phyloP scores from a whole-genome alignment of 2,888 invertebrate genomes.

The Tachina grossa region DNA sequence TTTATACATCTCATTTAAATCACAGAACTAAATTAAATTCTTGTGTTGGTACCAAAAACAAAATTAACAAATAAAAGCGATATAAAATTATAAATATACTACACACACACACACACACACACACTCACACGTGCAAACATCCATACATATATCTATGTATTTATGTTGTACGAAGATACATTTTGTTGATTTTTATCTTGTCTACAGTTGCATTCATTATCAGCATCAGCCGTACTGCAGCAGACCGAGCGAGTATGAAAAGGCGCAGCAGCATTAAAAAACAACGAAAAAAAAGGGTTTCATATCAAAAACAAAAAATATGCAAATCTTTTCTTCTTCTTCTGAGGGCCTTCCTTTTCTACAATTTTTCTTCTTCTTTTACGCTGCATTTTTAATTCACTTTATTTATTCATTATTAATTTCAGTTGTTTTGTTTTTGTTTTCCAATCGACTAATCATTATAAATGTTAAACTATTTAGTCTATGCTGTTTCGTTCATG shows the following conservation, averaged over 20 bases:
- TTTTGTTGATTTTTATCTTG: constrained; percentile 66
- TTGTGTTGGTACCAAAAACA: constrained; percentile 22
- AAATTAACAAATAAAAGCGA: not conserved
- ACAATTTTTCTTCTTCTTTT: not conserved
- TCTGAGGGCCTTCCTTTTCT: not conserved
- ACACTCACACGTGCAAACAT: not conserved
- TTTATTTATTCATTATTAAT: constrained; percentile 54
- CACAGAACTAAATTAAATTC: constrained; percentile 58
- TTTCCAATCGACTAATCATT: constrained; percentile 58
- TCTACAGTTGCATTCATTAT: constrained; percentile 68
- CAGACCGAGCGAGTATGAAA: not conserved
- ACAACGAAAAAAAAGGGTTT: constrained; percentile 56
- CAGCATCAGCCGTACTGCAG: constrained; percentile 32
- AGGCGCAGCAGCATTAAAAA: not conserved
- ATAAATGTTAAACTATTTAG: constrained; percentile 65
- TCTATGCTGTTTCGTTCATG: constrained; percentile 23
- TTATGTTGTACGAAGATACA: not conserved
- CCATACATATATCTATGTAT: not conserved
- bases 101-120: not conserved
- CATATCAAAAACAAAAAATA: constrained; percentile 31
- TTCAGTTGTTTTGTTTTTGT: constrained; percentile 40
- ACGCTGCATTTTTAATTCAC: not conserved
- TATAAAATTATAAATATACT: too few relatives aligned
- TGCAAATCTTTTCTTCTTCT: constrained; percentile 55
- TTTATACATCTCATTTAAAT: constrained; percentile 66